A percentile compares a stretch with the other conserved stretches of the same genome.
Conservation (phyloP, 2,888 invertebrate species). For the Caenorhabditis angaria region DNA sequence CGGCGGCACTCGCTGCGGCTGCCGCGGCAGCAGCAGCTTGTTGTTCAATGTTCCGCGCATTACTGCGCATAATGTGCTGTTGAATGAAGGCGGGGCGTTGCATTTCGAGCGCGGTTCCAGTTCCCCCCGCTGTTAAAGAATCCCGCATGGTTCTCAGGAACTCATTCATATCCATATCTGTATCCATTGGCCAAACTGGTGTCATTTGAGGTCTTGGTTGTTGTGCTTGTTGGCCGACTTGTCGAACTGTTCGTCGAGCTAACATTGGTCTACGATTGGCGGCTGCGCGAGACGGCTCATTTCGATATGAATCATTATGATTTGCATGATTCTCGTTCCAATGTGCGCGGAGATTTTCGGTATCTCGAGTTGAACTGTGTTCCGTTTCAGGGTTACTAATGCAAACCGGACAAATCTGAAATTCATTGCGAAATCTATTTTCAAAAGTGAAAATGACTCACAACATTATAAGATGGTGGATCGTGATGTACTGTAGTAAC, state of each 20-base stretch:
- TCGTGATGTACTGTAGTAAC: constrained; percentile 86
- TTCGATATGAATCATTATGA: constrained; percentile 16
- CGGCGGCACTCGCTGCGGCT: not conserved
- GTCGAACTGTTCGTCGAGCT: constrained; percentile 31
- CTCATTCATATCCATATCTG: constrained; percentile 14
- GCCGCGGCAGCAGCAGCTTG: not conserved
- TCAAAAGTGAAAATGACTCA: constrained; percentile 5
- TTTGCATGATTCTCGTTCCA: constrained; percentile 78
- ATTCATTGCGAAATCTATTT: constrained; percentile 16
- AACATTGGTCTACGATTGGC: constrained; percentile 43
- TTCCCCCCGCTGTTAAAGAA: not conserved
- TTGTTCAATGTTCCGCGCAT: constrained; percentile 3
- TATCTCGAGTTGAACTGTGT: constrained; percentile 86
- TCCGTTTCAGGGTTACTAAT: constrained; percentile 95
- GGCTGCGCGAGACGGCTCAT: constrained; percentile 19
- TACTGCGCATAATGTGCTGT: constrained; percentile 1
- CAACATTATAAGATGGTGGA: constrained; percentile 84
- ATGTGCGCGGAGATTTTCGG: constrained; percentile 96
- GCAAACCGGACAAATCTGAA: constrained; percentile 93
- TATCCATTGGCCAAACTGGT: not conserved
- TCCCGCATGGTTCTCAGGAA: constrained; percentile 9
- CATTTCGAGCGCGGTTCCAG: not conserved
- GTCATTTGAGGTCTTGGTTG: too few relatives aligned
- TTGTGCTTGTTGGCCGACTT: constrained; percentile 23
- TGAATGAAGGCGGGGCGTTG: not conserved